Conservation (phyloP, 2,888 invertebrate species). For the Chironomus riparius region DNA sequence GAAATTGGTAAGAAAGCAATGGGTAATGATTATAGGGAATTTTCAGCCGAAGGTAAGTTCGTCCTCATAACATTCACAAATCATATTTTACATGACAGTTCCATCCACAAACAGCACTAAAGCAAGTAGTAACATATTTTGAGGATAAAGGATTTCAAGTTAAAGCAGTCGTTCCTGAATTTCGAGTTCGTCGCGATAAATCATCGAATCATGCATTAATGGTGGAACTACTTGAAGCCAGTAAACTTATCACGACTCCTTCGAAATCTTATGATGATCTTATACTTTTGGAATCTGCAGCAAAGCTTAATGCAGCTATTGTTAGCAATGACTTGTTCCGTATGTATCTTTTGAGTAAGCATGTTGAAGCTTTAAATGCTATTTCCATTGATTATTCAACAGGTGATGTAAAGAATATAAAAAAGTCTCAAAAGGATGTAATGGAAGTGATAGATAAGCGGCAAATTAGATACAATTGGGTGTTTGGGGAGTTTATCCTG, state of each 20-base stretch:
- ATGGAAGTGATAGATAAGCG: neutral
- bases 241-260: neutral
- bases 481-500: neutral
- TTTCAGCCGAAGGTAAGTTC: conserved; percentile 7
- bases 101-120: neutral
- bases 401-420: neutral
- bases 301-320: neutral
- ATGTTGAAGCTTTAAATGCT: neutral
- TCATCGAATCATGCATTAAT: conserved; percentile 8
- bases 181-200: neutral
- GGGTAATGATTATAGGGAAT: neutral
- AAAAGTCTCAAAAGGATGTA: neutral
- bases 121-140: neutral
- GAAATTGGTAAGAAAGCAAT: neutral
- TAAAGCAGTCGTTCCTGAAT: conserved; percentile 19
- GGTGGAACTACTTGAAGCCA: neutral
- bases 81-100: neutral
- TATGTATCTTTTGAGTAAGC: neutral
- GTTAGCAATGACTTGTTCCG: conserved; percentile 20
- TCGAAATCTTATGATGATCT: conserved; percentile 19
- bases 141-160: conserved; percentile 1
- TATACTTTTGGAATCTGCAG: neutral
- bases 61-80: neutral
- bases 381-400: neutral
- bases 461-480: conserved; percentile 13